These are phyloP conservation scores for Pogonomyrmex californicus DNA, from an alignment of 1,140 invertebrate species.

Conservation along the genomic window DNA sequence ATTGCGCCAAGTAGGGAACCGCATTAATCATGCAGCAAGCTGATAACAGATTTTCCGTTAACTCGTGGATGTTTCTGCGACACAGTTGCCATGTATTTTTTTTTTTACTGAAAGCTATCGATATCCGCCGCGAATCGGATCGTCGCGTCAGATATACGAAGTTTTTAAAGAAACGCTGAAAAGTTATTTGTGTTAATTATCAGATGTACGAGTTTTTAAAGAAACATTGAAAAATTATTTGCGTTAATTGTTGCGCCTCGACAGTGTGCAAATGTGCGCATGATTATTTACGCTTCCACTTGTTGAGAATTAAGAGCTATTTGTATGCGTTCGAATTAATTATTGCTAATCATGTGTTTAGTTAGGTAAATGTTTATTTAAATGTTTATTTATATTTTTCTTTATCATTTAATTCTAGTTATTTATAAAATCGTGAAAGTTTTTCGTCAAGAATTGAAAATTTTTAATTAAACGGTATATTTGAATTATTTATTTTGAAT, in stretches of 20 bases:
- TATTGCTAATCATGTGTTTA: background rate
- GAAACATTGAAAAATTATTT: background rate
- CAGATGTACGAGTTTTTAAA: background rate
- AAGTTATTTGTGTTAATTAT: background rate
- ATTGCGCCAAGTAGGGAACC: conserved; percentile 13
- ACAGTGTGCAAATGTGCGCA: background rate
- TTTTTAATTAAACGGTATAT: background rate
- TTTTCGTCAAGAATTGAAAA: background rate
- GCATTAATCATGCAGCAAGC: conserved; percentile 20
- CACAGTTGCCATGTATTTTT: too few species aligned
- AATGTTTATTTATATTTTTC: background rate
- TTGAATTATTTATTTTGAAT: too few species aligned
- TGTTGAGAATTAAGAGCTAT: background rate
- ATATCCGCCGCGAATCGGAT: background rate
- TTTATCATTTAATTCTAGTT: background rate
- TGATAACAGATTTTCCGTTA: conserved; percentile 41
- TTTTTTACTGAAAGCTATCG: background rate
- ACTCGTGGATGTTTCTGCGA: background rate
- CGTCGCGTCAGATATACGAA: background rate
- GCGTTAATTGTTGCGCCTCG: background rate
- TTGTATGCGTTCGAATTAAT: background rate
- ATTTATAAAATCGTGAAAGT: background rate
- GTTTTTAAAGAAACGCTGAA: background rate
- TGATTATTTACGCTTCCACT: background rate
- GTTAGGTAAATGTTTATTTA: conserved; percentile 18